Base-by-base conservation (phyloP, 2,888 invertebrate genomes). In the Phyllotreta cruciferae region DNA sequence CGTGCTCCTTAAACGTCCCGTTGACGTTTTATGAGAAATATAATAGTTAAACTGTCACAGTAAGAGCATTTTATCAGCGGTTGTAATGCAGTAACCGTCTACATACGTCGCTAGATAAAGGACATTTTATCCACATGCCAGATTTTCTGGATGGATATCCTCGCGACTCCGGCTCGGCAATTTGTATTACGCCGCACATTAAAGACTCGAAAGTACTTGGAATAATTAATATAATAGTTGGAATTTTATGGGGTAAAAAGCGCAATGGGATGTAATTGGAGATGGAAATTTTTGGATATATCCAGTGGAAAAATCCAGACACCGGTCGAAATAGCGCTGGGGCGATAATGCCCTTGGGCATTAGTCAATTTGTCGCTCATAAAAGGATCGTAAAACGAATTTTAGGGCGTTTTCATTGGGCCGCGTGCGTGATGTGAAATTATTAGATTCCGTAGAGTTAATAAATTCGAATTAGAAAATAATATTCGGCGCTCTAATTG, bases 331-430 rank as follows among this genome's bases (percentile, higher is more conserved):
- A 24, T 24, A 24, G 24, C n/a, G n/a, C n/a, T n/a, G n/a, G n/a
- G 49, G 49, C 11, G 50, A 50, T 50, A 50, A 50, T 50, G 50
- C 50, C 37, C 34, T 36, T 1, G 36, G 50, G 50, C 36, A 50
- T 50, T 50, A 35, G 50, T 50, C 50, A 50, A 50, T 50, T 50
- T 50, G 50, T 50, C n/a, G 36, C 11, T 34, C 37, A 50, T 50
- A 50, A 50, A 50, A 50, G 50, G 50, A 37, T 37, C 36, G 37
- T 50, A 50, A 50, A 50, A 50, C 24, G 10, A 50, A 50, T 50
- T 50, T 50, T 36, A 50, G 50, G 50, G 50, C 34, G 36, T 36
- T 50, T 50, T 50, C 36, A 50, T 50, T 36, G 37, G 50, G 1
- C 41, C 10, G 35, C 49, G 14, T 36, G 50, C 50, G 50, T 50